A percentile compares a stretch with the other conserved stretches of the same genome.
Conservation (phyloP, 2,113 vertebrate species). For the Larimichthys crocea region DNA sequence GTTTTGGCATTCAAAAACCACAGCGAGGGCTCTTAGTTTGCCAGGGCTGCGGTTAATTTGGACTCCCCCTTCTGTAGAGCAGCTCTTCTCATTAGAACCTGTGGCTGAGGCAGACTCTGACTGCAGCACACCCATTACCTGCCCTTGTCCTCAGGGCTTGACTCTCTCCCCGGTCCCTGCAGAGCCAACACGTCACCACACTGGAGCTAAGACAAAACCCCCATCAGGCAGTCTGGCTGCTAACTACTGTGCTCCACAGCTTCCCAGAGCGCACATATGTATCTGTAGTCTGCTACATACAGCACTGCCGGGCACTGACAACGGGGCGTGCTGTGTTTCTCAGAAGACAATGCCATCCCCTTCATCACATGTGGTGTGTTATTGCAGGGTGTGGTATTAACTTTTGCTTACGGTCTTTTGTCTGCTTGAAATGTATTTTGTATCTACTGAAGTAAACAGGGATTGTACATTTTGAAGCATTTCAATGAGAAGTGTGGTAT, state of each 20-base stretch:
- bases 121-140: slow-evolving; percentile 77
- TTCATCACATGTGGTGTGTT: slow-evolving; percentile 17
- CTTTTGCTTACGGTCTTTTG: neutral
- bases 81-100: slow-evolving; percentile 82
- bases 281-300: slow-evolving; percentile 28
- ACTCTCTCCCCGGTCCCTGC: slow-evolving; percentile 53
- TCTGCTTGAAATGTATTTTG: neutral
- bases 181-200: slow-evolving; percentile 50
- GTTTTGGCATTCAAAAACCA: slow-evolving; percentile 88
- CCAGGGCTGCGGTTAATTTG: slow-evolving; percentile 83
- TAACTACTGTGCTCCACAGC: slow-evolving; percentile 37
- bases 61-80: slow-evolving; percentile 60
- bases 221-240: slow-evolving; percentile 47
- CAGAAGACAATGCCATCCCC: neutral
- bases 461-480: neutral
- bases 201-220: slow-evolving; percentile 63
- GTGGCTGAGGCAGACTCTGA: slow-evolving; percentile 67
- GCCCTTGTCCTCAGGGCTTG: slow-evolving; percentile 72
- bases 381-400: neutral
- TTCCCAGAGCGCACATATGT: slow-evolving; percentile 36
- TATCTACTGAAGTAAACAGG: neutral
- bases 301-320: slow-evolving; percentile 26
- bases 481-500: slow-evolving; percentile 16
- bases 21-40: slow-evolving; percentile 79
- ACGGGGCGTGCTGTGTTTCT: slow-evolving; percentile 23